Base-by-base conservation (phyloP, 2,888 invertebrate genomes). In the Cordilura impudica region DNA sequence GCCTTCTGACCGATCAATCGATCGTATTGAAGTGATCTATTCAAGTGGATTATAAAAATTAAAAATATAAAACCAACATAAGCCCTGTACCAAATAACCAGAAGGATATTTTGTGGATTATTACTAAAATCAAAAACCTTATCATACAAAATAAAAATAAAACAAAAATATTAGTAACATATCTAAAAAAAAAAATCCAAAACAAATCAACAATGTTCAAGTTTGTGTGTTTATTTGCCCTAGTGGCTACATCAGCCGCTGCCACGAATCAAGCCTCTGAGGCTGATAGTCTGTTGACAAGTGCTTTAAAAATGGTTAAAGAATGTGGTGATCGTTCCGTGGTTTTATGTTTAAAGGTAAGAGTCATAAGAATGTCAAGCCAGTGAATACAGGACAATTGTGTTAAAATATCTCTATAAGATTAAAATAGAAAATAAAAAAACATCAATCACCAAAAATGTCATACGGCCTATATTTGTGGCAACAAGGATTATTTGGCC, bases 291-390 rank as follows among this genome's bases (percentile, higher is more conserved):
- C 86, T 91, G 54, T 88, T 94, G 86, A 92, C 92, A 83, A 92
- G 92, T 47, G 94, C 94, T 8, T 90, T 94, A 75, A 92, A 91
- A 86, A 93, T 94, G 88, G 91, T 95, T 81, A 92, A 94, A 90
- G 93, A 93, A 85, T 95, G 95, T 89, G 93, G 93, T 61, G 91
- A 92, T 84, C 93, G 92, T 85, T 93, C 94, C 84, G 91, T 94
- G 89, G 90, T 92, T 81, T 87, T 93, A 84, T 95, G 95, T 91
- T 91, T 95, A 85, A 95, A 95, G 93, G 95, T 95, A 91, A 91
- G 58, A 67, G 56, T 29, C 6, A 29, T 8, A 31, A 12, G 4
- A 74, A 16, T 56, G 21, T n/a, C 12, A 23, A 47, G 35, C 10
- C 7, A 16, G 4, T 23, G 16, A 49, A 60, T 29, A 10, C 18